Conservation (phyloP, 92 coral and sea anemone genomes). For the Bergia puertoricense region DNA sequence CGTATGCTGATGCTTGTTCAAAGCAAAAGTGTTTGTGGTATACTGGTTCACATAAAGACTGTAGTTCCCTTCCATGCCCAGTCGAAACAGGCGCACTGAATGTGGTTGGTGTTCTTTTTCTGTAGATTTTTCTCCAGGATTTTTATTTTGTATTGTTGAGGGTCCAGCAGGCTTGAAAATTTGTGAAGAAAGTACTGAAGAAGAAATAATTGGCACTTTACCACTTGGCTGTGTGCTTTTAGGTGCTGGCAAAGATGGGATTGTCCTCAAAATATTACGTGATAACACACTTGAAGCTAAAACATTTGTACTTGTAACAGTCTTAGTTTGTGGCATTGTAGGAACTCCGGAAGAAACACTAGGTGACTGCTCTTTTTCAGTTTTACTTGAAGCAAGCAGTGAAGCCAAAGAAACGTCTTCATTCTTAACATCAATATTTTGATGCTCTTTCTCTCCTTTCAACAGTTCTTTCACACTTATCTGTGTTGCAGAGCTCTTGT, state of each 20-base stretch:
- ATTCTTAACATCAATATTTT: conserved; percentile 10
- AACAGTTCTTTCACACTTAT: not conserved
- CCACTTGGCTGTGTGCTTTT: not conserved
- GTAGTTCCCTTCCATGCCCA: conserved; percentile 90
- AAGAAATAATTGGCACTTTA: not conserved
- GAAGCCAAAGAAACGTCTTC: not conserved
- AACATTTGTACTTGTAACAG: not conserved
- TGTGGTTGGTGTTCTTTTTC: conserved; percentile 29
- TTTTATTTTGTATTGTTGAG: not conserved
- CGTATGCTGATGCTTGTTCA: conserved; percentile 89
- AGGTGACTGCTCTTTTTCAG: not conserved
- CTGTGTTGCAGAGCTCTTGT: not conserved
- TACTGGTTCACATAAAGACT: conserved; percentile 80
- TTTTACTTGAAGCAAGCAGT: conserved; percentile 5
- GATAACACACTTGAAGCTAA: not conserved
- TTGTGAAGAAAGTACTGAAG: not conserved
- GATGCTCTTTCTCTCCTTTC: not conserved
- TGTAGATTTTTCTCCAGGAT: not conserved
- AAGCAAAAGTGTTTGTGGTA: conserved; percentile 78
- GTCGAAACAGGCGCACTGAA: conserved; percentile 65
- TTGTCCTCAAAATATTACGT: conserved; percentile 15
- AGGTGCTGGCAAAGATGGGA: not conserved
- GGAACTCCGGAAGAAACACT: not conserved
- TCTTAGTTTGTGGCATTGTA: not conserved
- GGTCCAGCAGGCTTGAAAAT: conserved; percentile 14